Conservation (phyloP, 2,888 invertebrate species). For the Leistus spinibarbis region DNA sequence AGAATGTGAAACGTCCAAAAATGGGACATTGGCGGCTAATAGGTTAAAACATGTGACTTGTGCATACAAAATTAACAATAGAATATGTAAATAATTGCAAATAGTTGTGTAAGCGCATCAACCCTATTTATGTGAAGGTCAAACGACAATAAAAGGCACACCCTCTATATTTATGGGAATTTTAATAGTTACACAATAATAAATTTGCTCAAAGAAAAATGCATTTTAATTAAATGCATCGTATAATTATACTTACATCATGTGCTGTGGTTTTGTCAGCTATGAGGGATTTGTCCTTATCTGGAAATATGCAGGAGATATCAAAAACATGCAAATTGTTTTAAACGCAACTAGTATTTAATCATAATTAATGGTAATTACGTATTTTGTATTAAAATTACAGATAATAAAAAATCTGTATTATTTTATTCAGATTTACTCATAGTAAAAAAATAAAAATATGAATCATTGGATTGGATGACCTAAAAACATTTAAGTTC, state of each 20-base stretch:
- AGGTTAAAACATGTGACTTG: neutral
- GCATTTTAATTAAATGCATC: neutral
- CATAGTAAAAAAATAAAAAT: neutral
- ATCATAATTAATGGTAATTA: neutral
- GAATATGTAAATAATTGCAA: neutral
- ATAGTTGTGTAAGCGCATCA: neutral
- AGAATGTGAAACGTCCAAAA: no score
- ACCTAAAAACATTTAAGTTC: conserved; percentile 31
- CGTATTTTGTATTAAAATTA: neutral
- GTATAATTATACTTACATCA: conserved; percentile 63
- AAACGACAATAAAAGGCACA: conserved; percentile 18
- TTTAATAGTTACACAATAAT: conserved; percentile 7
- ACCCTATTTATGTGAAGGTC: conserved; percentile 20
- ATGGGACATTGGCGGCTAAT: no score
- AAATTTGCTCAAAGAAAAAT: neutral
- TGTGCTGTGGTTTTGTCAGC: conserved; percentile 67
- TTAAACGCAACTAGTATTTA: conserved; percentile 1
- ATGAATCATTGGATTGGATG: conserved; percentile 14
- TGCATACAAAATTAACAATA: no score
- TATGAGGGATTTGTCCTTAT: conserved; percentile 65
- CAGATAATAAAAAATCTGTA: neutral
- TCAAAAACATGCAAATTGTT: conserved; percentile 9
- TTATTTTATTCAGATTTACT: neutral
- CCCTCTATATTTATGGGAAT: neutral
- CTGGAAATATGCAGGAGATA: conserved; percentile 56